Evolutionary conservation across 2,113 vertebrate genomes (phyloP).

Genomic region (Coreoperca whiteheadi): DNA sequence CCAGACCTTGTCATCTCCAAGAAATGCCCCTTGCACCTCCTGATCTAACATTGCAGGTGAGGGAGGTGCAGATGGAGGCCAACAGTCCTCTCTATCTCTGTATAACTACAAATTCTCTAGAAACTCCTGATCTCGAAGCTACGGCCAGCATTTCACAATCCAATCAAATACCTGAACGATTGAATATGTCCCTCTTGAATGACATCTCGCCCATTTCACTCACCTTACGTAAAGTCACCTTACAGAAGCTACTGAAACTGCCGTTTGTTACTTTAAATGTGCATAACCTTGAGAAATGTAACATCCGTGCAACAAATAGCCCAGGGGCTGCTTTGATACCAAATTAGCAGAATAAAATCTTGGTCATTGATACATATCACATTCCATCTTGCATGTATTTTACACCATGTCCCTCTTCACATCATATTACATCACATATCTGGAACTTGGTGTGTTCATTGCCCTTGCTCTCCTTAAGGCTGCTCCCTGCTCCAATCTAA

Average conservation of each 20-base stretch:
- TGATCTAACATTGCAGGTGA: not conserved
- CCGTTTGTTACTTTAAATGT: not conserved
- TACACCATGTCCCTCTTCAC: slow-evolving; percentile 1
- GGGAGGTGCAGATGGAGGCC: not conserved
- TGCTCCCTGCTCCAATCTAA: slow-evolving; percentile 48
- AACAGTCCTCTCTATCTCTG: not conserved
- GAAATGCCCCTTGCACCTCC: too few relatives aligned
- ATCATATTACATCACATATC: slow-evolving; percentile 17
- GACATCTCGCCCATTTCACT: not conserved
- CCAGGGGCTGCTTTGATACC: not conserved
- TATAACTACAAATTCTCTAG: not conserved
- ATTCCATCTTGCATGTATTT: slow-evolving; percentile 6
- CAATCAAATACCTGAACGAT: not conserved
- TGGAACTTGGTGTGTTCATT: slow-evolving; percentile 11
- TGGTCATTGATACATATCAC: slow-evolving; percentile 8
- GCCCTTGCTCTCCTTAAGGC: slow-evolving; percentile 16
- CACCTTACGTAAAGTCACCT: not conserved
- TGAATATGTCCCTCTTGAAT: not conserved
- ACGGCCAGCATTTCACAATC: not conserved
- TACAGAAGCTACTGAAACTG: not conserved
- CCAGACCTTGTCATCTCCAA: too few relatives aligned
- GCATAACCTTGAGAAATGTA: not conserved
- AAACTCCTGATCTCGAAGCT: not conserved
- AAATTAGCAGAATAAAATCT: slow-evolving; percentile 11
- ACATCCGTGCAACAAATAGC: not conserved